phyloP scores from a whole-genome alignment of 2,888 invertebrate species.

The Cyclophora punctaria region DNA sequence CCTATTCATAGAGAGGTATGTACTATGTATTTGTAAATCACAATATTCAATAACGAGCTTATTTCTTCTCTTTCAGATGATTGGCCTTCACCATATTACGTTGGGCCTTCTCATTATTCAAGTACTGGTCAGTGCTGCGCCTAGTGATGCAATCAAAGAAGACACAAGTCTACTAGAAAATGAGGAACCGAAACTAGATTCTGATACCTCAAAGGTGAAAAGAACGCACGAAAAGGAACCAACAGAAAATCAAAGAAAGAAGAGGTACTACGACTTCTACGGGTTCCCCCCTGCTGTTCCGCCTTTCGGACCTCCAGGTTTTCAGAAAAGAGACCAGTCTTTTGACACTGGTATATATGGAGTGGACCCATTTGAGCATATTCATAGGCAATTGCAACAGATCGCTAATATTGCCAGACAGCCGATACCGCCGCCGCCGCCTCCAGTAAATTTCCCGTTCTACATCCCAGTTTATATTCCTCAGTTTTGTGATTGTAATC shows the following conservation, averaged over 20 bases:
- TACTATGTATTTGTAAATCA: too few species aligned
- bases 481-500: slow-evolving; percentile 36
- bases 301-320: slow-evolving; percentile 8
- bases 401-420: slow-evolving; percentile 32
- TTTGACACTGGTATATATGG: slow-evolving; percentile 26
- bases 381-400: slow-evolving; percentile 38
- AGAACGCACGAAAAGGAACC: slow-evolving; percentile 22
- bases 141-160: slow-evolving; percentile 32
- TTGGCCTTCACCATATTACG: slow-evolving; percentile 23
- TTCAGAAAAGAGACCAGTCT: slow-evolving; percentile 28
- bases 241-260: slow-evolving; percentile 35
- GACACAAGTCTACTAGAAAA: slow-evolving; percentile 17
- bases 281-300: too few species aligned
- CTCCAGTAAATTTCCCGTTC: slow-evolving; percentile 31
- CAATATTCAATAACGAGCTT: background rate
- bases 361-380: slow-evolving; percentile 32
- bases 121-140: slow-evolving; percentile 37
- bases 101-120: slow-evolving; percentile 36
- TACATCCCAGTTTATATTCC: slow-evolving; percentile 44
- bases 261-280: slow-evolving; percentile 24
- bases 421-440: slow-evolving; percentile 24
- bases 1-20: too few species aligned
- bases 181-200: slow-evolving; percentile 24
- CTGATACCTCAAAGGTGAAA: slow-evolving; percentile 17
- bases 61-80: slow-evolving; percentile 51